Percentiles rank a stretch among this genome's conserved stretches.
These are phyloP conservation scores for Sycobia sp. DNA, from an alignment of 1,140 invertebrate species.

Conservation along the genomic window DNA sequence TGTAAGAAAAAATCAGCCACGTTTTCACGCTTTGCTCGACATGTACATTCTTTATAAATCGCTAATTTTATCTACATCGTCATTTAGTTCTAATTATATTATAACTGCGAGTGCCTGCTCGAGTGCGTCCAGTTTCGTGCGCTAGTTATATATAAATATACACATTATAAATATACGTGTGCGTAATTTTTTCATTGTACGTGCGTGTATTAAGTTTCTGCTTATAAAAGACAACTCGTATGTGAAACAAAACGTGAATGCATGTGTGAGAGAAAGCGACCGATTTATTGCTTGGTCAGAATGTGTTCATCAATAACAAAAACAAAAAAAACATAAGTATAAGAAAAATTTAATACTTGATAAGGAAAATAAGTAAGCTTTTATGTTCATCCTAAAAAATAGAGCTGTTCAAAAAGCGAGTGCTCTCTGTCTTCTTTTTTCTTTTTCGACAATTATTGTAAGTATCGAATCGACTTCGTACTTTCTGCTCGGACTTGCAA, in stretches of 20 bases:
- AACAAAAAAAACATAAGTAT: too few relatives aligned
- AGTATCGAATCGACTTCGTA: constrained; percentile 4
- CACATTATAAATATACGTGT: constrained; percentile 26
- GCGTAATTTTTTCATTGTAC: constrained; percentile 22
- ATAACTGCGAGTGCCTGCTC: constrained; percentile 31
- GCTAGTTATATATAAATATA: constrained; percentile 24
- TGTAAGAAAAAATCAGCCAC: constrained; percentile 13
- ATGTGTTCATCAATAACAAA: constrained; percentile 51
- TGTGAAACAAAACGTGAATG: not conserved
- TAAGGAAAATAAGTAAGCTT: constrained; percentile 30
- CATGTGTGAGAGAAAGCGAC: constrained; percentile 9
- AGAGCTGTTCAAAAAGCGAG: constrained; percentile 19
- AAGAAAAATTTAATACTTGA: constrained; percentile 26
- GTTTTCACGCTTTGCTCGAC: constrained; percentile 8
- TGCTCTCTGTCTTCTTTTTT: constrained; percentile 19
- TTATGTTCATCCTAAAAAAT: constrained; percentile 39
- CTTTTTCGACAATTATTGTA: not conserved
- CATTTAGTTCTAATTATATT: constrained; percentile 26
- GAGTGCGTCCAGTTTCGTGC: constrained; percentile 32
- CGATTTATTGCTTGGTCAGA: constrained; percentile 46
- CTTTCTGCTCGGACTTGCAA: constrained; percentile 11
- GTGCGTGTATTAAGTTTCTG: constrained; percentile 25
- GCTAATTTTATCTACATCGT: constrained; percentile 18
- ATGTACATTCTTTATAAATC: constrained; percentile 26
- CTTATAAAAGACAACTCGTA: constrained; percentile 23